These are phyloP conservation scores for Drosophila chauvacae DNA, from an alignment of 1,140 invertebrate species.

Conservation along the genomic window DNA sequence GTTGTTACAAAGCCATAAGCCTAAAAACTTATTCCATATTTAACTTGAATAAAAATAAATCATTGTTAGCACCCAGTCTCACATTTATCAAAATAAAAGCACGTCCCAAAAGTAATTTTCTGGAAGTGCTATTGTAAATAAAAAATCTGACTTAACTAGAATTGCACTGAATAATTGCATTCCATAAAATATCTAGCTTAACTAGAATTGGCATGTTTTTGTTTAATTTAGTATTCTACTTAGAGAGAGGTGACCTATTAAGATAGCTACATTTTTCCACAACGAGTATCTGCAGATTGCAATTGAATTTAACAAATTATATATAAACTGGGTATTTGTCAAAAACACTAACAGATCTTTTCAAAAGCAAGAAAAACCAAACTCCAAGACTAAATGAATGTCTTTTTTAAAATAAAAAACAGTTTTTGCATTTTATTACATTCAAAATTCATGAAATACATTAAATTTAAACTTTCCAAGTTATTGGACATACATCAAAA, in stretches of 20 bases:
- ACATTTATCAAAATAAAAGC: neutral
- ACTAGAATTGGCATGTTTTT: neutral
- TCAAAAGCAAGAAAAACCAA: neutral
- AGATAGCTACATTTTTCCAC: neutral
- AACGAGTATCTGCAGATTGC: neutral
- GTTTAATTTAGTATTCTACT: too few species aligned
- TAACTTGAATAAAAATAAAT: neutral
- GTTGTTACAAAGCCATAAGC: neutral
- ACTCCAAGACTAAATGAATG: neutral
- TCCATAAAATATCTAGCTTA: neutral
- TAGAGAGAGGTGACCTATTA: too few species aligned
- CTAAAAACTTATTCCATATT: neutral
- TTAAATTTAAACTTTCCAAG: neutral
- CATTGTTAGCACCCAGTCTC: too few species aligned
- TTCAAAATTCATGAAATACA: neutral
- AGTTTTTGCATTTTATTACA: too few species aligned
- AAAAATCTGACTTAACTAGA: neutral
- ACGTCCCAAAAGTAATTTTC: neutral
- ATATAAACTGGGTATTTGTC: neutral
- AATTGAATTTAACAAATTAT: neutral
- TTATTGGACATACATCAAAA: neutral
- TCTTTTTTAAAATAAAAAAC: neutral
- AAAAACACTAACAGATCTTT: neutral
- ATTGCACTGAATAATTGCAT: neutral
- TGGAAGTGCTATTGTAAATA: neutral